A percentile compares a stretch with the other conserved stretches of the same genome.
These are phyloP conservation scores for Yponomeuta sedellus DNA, from an alignment of 2,888 invertebrate species.

Conservation along the genomic window DNA sequence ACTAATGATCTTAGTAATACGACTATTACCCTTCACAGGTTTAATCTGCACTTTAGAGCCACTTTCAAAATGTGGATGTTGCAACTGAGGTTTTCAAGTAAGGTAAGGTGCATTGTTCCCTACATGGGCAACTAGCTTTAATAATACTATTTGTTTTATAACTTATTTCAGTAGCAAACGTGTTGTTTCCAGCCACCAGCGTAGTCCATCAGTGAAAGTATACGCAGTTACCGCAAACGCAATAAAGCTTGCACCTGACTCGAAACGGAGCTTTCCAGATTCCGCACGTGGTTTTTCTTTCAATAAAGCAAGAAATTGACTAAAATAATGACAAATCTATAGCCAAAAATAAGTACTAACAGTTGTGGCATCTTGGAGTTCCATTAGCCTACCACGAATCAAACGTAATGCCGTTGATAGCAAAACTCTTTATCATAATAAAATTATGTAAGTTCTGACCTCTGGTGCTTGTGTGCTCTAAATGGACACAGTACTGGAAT, in stretches of 20 bases:
- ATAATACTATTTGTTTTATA: background rate
- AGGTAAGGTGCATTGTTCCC: background rate
- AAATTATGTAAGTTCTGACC: too few species aligned
- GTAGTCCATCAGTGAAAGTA: constrained; percentile 12
- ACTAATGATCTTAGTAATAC: constrained; percentile 36
- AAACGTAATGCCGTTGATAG: too few species aligned
- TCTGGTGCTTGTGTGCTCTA: too few species aligned
- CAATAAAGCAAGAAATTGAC: background rate
- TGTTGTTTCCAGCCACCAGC: background rate
- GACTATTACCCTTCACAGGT: background rate
- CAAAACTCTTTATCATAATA: too few species aligned
- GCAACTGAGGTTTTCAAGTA: background rate
- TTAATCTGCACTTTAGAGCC: constrained; percentile 6
- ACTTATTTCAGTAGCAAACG: background rate
- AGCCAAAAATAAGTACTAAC: too few species aligned
- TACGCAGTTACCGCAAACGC: background rate
- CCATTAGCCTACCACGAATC: too few species aligned
- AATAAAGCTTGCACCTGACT: background rate
- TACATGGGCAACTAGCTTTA: background rate
- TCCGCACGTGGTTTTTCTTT: background rate
- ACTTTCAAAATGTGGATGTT: background rate
- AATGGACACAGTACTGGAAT: too few species aligned
- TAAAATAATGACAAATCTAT: too few species aligned
- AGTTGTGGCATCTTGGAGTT: too few species aligned
- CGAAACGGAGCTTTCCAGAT: background rate